Percentiles rank a stretch among this genome's conserved stretches.
Evolutionary conservation across 2,113 vertebrate genomes (phyloP).

Genomic region (Indicator indicator): DNA sequence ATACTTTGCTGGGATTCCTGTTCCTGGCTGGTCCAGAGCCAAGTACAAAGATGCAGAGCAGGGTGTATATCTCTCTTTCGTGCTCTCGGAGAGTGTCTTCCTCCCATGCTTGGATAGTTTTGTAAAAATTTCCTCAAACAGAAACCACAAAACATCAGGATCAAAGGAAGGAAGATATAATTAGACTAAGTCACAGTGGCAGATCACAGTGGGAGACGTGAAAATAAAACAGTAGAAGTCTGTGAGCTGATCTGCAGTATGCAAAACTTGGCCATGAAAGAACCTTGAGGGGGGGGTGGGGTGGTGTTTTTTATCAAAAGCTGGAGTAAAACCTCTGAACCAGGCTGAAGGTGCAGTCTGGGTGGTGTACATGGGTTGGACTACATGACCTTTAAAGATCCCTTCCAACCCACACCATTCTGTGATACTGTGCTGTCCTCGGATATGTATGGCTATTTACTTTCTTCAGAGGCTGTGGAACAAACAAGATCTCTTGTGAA

Average conservation of each 20-base stretch:
- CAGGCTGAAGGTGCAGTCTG: not conserved
- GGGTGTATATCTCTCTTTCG: not conserved
- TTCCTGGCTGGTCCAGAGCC: not conserved
- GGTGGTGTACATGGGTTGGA: no score
- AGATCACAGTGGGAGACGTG: not conserved
- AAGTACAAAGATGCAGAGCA: not conserved
- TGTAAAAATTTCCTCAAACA: not conserved
- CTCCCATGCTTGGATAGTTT: not conserved
- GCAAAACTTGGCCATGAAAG: not conserved
- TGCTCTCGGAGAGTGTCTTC: not conserved
- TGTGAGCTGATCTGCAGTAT: not conserved
- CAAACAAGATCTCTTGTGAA: not conserved
- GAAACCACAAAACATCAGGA: not conserved
- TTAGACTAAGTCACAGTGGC: not conserved
- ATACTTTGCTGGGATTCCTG: conserved; percentile 18
- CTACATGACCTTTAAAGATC: no score
- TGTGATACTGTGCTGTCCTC: not conserved
- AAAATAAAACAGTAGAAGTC: conserved; percentile 3
- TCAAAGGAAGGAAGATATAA: conserved; percentile 11
- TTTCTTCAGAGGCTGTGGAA: not conserved
- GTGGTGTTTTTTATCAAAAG: not conserved
- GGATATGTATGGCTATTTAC: not conserved
- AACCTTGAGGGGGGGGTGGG: not conserved
- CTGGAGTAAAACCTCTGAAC: not conserved
- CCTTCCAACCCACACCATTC: no score